Base-by-base conservation (phyloP, 2,888 invertebrate species). In the Cephus rjabovi region DNA sequence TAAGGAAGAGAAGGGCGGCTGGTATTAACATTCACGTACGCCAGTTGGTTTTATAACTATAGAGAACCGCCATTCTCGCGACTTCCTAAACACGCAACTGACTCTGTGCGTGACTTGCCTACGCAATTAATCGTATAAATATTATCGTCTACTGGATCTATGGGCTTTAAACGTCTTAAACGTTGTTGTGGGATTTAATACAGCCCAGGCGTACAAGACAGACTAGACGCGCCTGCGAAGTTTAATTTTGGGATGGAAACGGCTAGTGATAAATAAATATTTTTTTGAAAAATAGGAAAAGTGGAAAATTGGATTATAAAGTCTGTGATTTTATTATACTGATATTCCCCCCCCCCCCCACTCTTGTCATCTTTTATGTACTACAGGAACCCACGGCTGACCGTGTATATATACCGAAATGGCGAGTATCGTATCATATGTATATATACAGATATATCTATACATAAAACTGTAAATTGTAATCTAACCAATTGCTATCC, bases 21-120 rank as follows among this genome's bases (percentile, higher is more conserved):
- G 12, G 12, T 80, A 82, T 85, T 86, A 84, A 83, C 85, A 86
- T 86, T 86, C 83, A 84, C 75, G 79, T 81, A 81, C 83, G 80
- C 80, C 81, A 80, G 81, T 76, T 76, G 80, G 82, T 85, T 85
- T 85, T 81, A 84, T 84, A 84, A 87, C 81, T 80, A 84, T 31
- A 75, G 75, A 69, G 56, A 68, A 34, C n/a, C 75, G 31, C 23
- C 35, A 12, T 81, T 30, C 77, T 73, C 76, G 75, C 76, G 75
- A 79, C 77, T 80, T 79, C 79, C 80, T 78, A 78, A 79, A 76
- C 80, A 82, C 77, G 81, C 78, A 79, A 79, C 79, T 75, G 33
- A 34, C 35, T 34, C 35, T 40, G 79, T 75, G 79, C 83, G 83
- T 83, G 83, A 83, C 78, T 76, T 78, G 79, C 56, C 69, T 80